Percentiles rank a stretch among this genome's conserved stretches.
These are phyloP conservation scores for Cyphomyrmex costatus DNA, from an alignment of 1,140 invertebrate species.

Conservation along the genomic window DNA sequence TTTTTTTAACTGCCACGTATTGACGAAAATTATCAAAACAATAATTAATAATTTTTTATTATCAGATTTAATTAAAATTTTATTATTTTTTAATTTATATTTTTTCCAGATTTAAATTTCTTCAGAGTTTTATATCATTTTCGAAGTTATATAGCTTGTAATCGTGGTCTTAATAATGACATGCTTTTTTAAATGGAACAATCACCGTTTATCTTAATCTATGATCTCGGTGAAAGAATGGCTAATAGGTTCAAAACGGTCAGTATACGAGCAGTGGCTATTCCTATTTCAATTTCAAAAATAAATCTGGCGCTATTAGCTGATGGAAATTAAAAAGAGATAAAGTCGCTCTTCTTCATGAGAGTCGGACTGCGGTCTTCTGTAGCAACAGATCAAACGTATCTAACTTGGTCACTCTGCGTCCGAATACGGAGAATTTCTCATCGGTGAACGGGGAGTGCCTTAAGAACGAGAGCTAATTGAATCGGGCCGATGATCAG, in stretches of 20 bases:
- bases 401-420: conserved; percentile 7
- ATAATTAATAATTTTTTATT: not conserved
- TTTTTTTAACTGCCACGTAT: not conserved
- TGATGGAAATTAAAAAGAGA: conserved; percentile 44
- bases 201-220: conserved; percentile 6
- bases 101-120: not conserved
- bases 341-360: conserved; percentile 1
- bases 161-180: not conserved
- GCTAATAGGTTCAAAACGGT: not conserved
- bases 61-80: not conserved
- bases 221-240: not conserved
- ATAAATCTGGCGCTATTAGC: conserved; percentile 35
- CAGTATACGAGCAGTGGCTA: not conserved
- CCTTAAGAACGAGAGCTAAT: conserved; percentile 56
- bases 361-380: not conserved
- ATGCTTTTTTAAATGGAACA: not conserved
- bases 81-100: not conserved
- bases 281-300: conserved; percentile 25
- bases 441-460: not conserved
- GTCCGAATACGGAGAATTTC: conserved; percentile 16
- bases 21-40: not conserved
- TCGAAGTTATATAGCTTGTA: not conserved
- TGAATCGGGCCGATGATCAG: conserved; percentile 54
- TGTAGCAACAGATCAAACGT: conserved; percentile 43
- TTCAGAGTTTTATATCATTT: not conserved